phyloP scores from a whole-genome alignment of 2,797 vertebrate species.

The Mus minutoides region DNA sequence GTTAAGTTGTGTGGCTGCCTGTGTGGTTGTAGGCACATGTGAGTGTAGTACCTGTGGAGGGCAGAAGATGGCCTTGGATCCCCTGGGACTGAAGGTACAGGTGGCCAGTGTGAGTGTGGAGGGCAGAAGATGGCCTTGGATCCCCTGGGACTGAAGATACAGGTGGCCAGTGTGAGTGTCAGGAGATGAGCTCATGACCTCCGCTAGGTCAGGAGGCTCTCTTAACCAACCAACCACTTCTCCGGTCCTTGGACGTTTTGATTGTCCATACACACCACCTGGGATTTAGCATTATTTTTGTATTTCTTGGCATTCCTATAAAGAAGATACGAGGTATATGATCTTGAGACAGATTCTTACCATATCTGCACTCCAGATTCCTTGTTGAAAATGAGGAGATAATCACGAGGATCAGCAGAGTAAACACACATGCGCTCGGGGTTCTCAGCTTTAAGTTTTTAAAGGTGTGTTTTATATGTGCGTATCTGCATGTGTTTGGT shows the following conservation, averaged over 20 bases:
- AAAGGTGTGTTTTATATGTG: neutral
- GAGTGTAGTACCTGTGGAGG: neutral
- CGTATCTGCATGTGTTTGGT: neutral
- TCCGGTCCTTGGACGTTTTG: neutral
- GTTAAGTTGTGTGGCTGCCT: neutral
- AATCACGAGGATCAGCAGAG: neutral
- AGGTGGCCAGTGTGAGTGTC: neutral
- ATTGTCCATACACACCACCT: neutral
- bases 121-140: neutral
- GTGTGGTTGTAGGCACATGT: neutral
- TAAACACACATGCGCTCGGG: neutral
- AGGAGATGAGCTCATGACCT: neutral
- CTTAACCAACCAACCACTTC: neutral
- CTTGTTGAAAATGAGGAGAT: slow-evolving; percentile 28
- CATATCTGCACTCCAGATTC: neutral
- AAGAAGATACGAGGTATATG: neutral
- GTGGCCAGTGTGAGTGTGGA: neutral
- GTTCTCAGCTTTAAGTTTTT: neutral
- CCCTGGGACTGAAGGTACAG: neutral
- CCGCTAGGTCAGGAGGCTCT: neutral
- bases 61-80: neutral
- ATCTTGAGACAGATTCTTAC: slow-evolving; percentile 3
- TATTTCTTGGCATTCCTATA: neutral
- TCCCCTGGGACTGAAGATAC: neutral
- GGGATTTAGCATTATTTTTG: neutral